Evolutionary conservation across 2,113 vertebrate species (phyloP), one percentile per base, ranked within the genome.

Genomic region (Elephas maximus): DNA sequence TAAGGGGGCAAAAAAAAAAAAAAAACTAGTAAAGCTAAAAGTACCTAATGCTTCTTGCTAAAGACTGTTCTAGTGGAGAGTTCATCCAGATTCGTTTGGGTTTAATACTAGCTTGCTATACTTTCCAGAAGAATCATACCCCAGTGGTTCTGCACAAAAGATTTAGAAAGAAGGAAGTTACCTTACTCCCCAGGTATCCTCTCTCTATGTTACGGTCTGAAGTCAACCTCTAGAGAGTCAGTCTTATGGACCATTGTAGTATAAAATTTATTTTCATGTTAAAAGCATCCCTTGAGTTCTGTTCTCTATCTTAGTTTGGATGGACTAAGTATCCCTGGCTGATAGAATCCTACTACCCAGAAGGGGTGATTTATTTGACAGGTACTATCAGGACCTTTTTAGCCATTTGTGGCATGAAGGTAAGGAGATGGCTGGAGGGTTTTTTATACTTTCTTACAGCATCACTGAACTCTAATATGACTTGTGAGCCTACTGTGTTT

Each of bases 1-100:
- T 98, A 98, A 97, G 96, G 30, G 18, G 24, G 33, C 69, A 93
- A 90, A 95, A 45, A 88, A 80, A 48, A 45, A 78, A 45, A 45
- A 37, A 37, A 37, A 37, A 65, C 8, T 74, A 74, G 83, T 67
- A 88, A 86, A 89, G 57, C 28, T 82, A 41, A 73, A n/a, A 92
- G 21, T 85, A 71, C 24, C n/a, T 74, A 37, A 10, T 94, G 57
- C 53, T 93, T 94, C 48, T 96, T 90, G 69, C 53, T 91, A 48
- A 92, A 63, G 77, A 73, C 21, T 88, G 44, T 84, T 84, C 24
- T 93, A 41, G 21, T 87, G 24, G 53, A 63, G 67, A 87, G n/a
- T 82, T 88, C 95, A n/a, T 95, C 48, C 48, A 69, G 20, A 65
- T 94, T 96, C 94, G 63, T 93, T 87, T 83, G 23, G 30, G 65